Evolutionary conservation across 2,113 vertebrate species (phyloP), one percentile per base, ranked within the genome.

Genomic region (Oryzias woworae): DNA sequence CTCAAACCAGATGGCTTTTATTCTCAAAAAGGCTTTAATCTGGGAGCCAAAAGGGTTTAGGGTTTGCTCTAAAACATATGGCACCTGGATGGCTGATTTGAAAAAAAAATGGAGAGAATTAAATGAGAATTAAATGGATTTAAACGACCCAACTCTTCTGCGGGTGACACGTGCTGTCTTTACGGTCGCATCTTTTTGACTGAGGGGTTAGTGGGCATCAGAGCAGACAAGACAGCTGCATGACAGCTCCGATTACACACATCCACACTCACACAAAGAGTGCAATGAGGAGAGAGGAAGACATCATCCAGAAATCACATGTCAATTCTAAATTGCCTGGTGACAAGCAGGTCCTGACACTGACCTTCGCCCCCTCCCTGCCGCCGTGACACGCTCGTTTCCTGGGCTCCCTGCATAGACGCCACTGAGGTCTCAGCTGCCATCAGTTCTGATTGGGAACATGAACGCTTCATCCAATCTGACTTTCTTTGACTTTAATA

Each of bases 121-220:
- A 36, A 36, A 36, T 10, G 36, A 36, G 36, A 36, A 36, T 36
- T 36, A 36, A 36, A 36, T 36, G 36, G 36, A 36, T 36, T 53
- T 69, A 71, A 81, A 28, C 54, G 79, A 71, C 42, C 44, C 7
- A 31, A 20, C 43, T 4, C n/a, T 59, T 78, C 22, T 48, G n/a
- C 44, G 31, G 31, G 23, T 31, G 23, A 59, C 54, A 75, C 77
- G 71, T 75, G 66, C 71, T 50, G 56, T 56, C 55, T 58, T 76
- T 78, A 80, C 68, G 45, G 72, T 51, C 56, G 52, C 77, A 66
- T 73, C 74, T 75, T 77, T 71, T 81, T 85, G 69, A 84, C 81
- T 71, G 59, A 60, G 59, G 75, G 64, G 87, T 75, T 87, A 85
- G 83, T 78, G 22, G 76, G 82, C 75, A 86, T 83, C 83, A 86